A percentile compares a stretch with the other conserved stretches of the same genome.
phyloP scores from a whole-genome alignment of 1,140 invertebrate species.

The Cotesia glomerata region DNA sequence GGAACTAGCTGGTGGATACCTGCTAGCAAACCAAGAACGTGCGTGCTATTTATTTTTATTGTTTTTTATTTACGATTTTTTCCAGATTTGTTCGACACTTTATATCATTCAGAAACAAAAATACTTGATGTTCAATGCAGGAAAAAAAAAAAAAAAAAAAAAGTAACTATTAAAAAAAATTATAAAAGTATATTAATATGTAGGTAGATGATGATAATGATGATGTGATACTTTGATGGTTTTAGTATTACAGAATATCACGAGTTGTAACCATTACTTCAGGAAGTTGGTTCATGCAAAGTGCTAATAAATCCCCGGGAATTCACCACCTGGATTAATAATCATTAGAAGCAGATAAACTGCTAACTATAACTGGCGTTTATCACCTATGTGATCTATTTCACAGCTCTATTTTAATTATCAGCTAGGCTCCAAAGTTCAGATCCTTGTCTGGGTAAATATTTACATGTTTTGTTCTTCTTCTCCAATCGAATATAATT shows the following conservation, averaged over 20 bases:
- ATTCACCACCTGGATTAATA: slow-evolving; percentile 32
- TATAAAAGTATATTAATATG: not conserved
- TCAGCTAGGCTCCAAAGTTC: not conserved
- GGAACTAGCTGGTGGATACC: not conserved
- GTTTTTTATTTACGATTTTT: too few species aligned
- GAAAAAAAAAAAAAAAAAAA: too few species aligned
- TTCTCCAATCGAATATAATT: not conserved
- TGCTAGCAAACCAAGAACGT: not conserved
- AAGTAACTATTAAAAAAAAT: not conserved
- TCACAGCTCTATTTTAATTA: not conserved
- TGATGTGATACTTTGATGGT: too few species aligned
- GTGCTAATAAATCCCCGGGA: slow-evolving; percentile 28
- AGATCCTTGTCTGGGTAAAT: not conserved
- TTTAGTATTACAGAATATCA: not conserved
- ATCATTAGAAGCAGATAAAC: slow-evolving; percentile 22
- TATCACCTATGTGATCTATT: not conserved
- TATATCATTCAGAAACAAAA: too few species aligned
- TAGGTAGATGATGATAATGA: too few species aligned
- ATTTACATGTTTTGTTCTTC: not conserved
- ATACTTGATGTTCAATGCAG: too few species aligned
- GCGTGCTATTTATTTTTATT: not conserved
- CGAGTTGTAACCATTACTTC: too few species aligned
- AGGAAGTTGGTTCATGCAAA: not conserved
- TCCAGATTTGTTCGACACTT: too few species aligned
- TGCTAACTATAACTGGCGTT: not conserved